Conservation (phyloP, 2,797 vertebrate species). For the Pantherophis vulpinus region DNA sequence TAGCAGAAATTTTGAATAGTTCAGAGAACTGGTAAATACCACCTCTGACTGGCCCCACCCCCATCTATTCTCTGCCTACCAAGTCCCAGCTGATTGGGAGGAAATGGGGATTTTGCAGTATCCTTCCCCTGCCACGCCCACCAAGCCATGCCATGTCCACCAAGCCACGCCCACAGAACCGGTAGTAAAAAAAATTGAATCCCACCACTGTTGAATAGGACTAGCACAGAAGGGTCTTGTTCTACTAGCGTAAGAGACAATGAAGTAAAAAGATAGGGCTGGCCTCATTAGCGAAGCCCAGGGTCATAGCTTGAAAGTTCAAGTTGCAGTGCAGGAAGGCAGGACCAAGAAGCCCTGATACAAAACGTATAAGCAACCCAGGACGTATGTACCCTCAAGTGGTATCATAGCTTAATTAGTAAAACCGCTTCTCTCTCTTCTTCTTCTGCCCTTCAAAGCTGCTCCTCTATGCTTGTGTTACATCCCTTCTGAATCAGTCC, state of each 20-base stretch:
- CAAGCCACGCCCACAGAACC: no score
- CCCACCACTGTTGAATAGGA: background rate
- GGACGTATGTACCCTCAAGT: background rate
- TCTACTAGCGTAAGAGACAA: background rate
- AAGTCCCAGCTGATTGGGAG: no score
- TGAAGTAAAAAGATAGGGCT: background rate
- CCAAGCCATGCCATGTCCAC: no score
- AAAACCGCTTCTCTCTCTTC: background rate
- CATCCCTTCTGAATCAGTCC: background rate
- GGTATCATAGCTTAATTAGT: background rate
- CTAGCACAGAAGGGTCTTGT: background rate
- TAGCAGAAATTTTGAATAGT: no score
- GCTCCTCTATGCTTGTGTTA: background rate
- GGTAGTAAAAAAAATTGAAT: no score
- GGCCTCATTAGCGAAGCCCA: background rate
- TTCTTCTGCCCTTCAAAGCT: background rate
- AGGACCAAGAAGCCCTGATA: background rate
- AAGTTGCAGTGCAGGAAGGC: background rate
- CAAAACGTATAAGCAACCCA: background rate
- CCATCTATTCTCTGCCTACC: no score
- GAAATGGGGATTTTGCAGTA: no score
- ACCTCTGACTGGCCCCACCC: no score
- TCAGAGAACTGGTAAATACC: no score
- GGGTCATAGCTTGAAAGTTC: background rate
- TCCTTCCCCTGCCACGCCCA: no score